A percentile compares a stretch with the other conserved stretches of the same genome.
These are phyloP conservation scores for Nezara viridula DNA, from an alignment of 2,888 invertebrate species.

Conservation along the genomic window DNA sequence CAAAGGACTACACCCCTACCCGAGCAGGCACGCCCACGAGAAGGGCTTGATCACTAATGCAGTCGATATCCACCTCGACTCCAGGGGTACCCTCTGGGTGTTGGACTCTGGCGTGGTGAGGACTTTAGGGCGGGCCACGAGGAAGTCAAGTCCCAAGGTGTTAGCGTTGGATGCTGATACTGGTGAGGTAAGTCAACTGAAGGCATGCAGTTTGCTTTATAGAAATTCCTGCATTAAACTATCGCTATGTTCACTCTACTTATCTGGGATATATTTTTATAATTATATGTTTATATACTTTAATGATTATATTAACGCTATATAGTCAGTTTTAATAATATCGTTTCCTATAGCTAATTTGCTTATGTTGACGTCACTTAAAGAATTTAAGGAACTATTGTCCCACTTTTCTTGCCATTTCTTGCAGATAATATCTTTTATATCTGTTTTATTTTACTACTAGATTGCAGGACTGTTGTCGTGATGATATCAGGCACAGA, in stretches of 20 bases:
- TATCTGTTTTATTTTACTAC: too few species aligned
- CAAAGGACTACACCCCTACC: constrained; percentile 73
- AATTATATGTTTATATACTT: neutral
- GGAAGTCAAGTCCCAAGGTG: constrained; percentile 75
- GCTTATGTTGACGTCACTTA: too few species aligned
- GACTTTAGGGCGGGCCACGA: constrained; percentile 74
- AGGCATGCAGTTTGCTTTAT: neutral
- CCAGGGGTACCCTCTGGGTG: constrained; percentile 74
- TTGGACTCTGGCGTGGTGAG: constrained; percentile 76
- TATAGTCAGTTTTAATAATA: too few species aligned
- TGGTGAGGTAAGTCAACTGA: constrained; percentile 69
- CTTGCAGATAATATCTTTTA: too few species aligned
- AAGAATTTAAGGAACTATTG: too few species aligned
- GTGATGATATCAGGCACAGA: too few species aligned
- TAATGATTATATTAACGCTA: too few species aligned
- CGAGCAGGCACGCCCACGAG: constrained; percentile 76
- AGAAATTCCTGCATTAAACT: neutral
- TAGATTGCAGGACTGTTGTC: too few species aligned
- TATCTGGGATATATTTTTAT: neutral
- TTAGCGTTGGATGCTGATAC: constrained; percentile 74
- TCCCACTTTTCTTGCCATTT: too few species aligned
- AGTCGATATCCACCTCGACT: constrained; percentile 77
- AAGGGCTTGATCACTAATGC: constrained; percentile 79
- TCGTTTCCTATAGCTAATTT: too few species aligned
- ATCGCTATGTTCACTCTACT: neutral